These are phyloP conservation scores for Ardeotis arabs DNA, from an alignment of 2,113 vertebrate genomes.

Conservation along the genomic window DNA sequence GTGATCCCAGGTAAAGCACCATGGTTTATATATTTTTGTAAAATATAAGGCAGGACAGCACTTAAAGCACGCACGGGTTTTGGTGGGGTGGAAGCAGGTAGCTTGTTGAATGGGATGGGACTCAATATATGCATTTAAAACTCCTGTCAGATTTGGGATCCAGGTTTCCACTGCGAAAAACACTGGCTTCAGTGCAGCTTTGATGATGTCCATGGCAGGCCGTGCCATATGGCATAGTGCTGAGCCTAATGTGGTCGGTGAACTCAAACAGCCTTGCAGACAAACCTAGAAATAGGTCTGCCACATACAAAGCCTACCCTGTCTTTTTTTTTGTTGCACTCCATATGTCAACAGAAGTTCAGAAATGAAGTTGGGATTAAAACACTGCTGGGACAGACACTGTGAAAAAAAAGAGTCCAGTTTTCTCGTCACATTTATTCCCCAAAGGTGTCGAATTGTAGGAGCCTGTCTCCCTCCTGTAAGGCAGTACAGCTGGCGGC, in stretches of 20 bases:
- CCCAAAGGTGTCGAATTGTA: background rate
- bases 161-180: background rate
- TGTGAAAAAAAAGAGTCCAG: background rate
- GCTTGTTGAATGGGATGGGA: background rate
- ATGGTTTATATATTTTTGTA: background rate
- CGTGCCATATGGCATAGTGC: background rate
- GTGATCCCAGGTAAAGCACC: background rate
- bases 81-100: background rate
- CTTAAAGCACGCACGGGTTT: background rate
- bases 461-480: background rate
- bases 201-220: background rate
- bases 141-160: background rate
- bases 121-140: background rate
- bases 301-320: background rate
- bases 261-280: background rate
- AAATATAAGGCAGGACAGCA: background rate
- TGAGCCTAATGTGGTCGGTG: background rate
- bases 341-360: background rate
- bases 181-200: background rate
- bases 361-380: background rate
- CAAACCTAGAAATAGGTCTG: background rate
- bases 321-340: background rate
- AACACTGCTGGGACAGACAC: background rate
- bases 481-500: background rate
- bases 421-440: background rate